Evolutionary conservation across 2,113 vertebrate genomes (phyloP), one percentile per base, ranked within the genome.

Genomic region (Grallaria varia): DNA sequence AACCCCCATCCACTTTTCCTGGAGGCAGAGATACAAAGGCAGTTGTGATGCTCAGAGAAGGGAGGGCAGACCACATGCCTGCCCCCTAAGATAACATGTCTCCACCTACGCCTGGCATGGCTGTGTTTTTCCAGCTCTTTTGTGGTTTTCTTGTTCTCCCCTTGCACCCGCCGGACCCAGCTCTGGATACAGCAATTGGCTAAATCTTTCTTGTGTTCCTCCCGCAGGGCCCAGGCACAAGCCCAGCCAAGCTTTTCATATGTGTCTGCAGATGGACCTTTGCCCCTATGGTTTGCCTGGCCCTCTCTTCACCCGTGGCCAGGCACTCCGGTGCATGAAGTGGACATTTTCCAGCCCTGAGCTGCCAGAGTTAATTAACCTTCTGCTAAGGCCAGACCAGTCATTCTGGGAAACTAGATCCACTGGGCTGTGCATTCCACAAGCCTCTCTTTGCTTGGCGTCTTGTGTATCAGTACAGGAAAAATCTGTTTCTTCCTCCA

Each of bases 291-390:
- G 90, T 97, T 94, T 95, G 88, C 83, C 40, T 86, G 88, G 72
- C 95, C 95, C 83, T 76, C 93, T 96, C 72, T 95, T 89, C 93
- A 95, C 80, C 92, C 90, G 2, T 84, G 92, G 93, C 81, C 80
- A 93, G 76, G 86, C 90, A 68, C 92, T 89, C 23, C 33, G 64
- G 53, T 87, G 88, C 85, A 93, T 25, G 66, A 93, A 92, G 94
- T 84, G 92, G 92, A 96, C 53, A 37, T 92, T 96, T 95, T 96
- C 96, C 96, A 95, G 80, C 95, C 69, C 92, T 87, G 83, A 95
- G 86, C 96, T 96, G 96, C 93, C 96, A 93, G 83, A 97, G 47
- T 96, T 95, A 96, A 97, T 96, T 97, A 96, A 95, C 92, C 90
- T 85, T 91, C 86, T 69, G 64, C 80, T 97, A 86, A 84, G 90